Base-by-base conservation (phyloP, 2,797 vertebrate genomes). In the Todus mexicanus region DNA sequence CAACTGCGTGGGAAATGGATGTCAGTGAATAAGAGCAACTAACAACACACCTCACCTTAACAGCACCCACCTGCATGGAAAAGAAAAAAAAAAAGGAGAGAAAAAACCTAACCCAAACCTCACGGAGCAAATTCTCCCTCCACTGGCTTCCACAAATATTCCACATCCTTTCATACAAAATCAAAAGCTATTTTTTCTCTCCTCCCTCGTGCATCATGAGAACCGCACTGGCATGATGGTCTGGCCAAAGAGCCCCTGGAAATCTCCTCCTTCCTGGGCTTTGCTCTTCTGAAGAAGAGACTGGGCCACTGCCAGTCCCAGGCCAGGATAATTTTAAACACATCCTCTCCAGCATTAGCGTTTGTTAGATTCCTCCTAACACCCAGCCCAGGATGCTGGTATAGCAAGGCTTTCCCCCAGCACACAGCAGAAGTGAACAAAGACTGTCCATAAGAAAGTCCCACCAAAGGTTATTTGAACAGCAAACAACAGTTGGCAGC, bases 251-350 rank as follows among this genome's bases (percentile, higher is more conserved):
- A 77, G 59, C n/a, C 53, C 76, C 70, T 91, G 79, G 60, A 92
- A 93, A 75, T 82, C 83, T 93, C 63, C 35, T 84, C 25, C 76
- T 96, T 93, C 85, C 37, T 87, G 80, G 80, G n/a, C 74, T 66
- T 78, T 75, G 17, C 73, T 83, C 38, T 75, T 86, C 92, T 70
- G 59, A 92, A 75, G 84, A 78, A 27, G 16, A 79, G 48, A 31
- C 40, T 90, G 74, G 80, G 74, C 16, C 3, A 10, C 71, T 81
- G 85, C 89, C 95, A 94, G 83, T 54, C 84, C 77, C 80, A 81
- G n/a, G 29, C n/a, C 86, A 79, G 71, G 73, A 78, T 76, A 79
- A 96, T 88, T 93, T 93, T 86, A 90, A 93, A 84, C 64, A 88
- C 70, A 53, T 82, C 80, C 68, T 90, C 43, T 76, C 48, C 79